Evolutionary conservation across 1,140 invertebrate genomes (phyloP), one percentile per base, ranked within the genome.

Genomic region (Calephelis nemesis): DNA sequence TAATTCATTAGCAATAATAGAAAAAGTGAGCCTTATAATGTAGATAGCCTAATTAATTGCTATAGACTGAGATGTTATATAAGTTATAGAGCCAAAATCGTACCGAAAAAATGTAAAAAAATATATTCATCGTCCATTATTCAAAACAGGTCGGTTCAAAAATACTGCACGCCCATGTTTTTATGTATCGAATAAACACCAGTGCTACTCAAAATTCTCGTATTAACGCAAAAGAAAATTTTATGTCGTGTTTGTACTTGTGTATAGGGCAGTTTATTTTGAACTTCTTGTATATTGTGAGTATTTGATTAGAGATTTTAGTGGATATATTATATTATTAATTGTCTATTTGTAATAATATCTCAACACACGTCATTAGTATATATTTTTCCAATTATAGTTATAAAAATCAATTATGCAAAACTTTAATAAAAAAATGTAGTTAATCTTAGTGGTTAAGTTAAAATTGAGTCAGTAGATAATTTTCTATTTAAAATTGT

Each of bases 1-100:
- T 66, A 62, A 63, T 60, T 40, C 65, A 70, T 70, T 66, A 72
- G 70, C 70, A 72, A 68, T 72, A 72, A 72, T 68, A 64, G 62
- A 52, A 68, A 62, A 68, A 62, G 54, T 48, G 42, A 72, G 52
- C 47, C 62, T 68, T 64, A 52, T 30, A 19, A 19, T 65, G 45
- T 65, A 69, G 63, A 65, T 63, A 69, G 62, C 67, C 9, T 64
- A 69, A 13, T 58, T 19, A 58, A 58, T 58, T 58, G 19, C 39
- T 68, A 69, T 69, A 69, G 68, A 69, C 68, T 69, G 68, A 69
- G 68, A 52, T 48, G 52, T 54, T 54, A 54, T 54, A 54, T 54
- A 54, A 54, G 52, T 11, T 69, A 30, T 42, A 45, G 45, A 60
- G 64, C 62, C 50, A 49, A 64, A 47, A 64, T 58, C 13, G 39